Percentiles rank a stretch among this genome's conserved stretches.
phyloP scores from a whole-genome alignment of 2,113 vertebrate species.

The Melanerpes aurifrons region DNA sequence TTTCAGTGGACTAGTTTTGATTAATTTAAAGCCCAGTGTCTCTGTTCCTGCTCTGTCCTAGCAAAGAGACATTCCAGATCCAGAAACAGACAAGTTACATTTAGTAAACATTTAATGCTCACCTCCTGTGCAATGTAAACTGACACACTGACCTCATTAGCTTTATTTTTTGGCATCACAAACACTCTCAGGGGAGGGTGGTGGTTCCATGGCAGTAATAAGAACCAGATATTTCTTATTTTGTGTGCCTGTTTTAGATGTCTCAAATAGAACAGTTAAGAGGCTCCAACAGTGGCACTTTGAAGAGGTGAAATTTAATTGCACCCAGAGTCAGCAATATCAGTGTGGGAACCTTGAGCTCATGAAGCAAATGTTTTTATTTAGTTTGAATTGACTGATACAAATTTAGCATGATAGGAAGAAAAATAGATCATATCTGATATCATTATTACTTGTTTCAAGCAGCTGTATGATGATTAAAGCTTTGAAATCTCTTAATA shows the following conservation, averaged over 20 bases:
- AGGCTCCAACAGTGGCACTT: background rate
- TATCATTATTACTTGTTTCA: background rate
- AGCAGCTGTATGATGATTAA: background rate
- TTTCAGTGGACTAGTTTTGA: background rate
- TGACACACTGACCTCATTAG: conserved; percentile 33
- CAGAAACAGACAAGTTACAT: conserved; percentile 27
- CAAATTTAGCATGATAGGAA: background rate
- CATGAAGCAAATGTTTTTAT: background rate
- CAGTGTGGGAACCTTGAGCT: background rate
- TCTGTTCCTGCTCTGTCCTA: background rate
- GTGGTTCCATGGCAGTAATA: background rate
- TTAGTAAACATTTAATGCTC: conserved; percentile 34
- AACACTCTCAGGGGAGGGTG: background rate
- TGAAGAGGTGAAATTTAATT: background rate
- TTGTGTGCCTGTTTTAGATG: background rate
- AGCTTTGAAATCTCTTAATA: background rate
- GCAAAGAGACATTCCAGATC: background rate
- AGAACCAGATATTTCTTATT: conserved; percentile 1
- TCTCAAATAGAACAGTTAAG: background rate
- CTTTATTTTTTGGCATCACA: conserved; percentile 35
- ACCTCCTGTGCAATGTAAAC: conserved; percentile 2
- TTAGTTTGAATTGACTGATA: background rate
- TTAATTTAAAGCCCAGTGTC: background rate
- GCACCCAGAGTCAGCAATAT: background rate
- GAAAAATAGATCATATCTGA: background rate